phyloP scores from a whole-genome alignment of 2,888 invertebrate species.

The Chrysina gloriosa region DNA sequence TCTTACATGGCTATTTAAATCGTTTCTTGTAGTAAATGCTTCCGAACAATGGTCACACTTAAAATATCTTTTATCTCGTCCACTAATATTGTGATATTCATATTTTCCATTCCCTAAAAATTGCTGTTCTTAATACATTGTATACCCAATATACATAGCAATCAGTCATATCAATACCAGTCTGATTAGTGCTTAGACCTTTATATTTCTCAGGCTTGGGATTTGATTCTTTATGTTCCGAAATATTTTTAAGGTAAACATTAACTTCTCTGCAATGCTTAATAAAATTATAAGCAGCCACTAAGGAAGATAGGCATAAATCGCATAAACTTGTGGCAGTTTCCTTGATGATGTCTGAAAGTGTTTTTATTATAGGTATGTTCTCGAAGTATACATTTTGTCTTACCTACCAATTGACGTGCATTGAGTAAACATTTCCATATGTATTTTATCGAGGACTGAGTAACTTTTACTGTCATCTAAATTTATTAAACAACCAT shows the following conservation, averaged over 20 bases:
- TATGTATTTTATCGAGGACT: not conserved
- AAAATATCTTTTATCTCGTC: not conserved
- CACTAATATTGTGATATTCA: not conserved
- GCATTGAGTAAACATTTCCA: conserved; percentile 4
- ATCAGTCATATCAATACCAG: too few species aligned
- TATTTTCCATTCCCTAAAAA: not conserved
- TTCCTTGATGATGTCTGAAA: not conserved
- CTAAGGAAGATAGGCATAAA: not conserved
- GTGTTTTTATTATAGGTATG: not conserved
- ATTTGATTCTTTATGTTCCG: not conserved
- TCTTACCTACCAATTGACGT: conserved; percentile 6
- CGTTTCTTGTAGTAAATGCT: not conserved
- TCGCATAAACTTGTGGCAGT: not conserved
- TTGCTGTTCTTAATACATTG: too few species aligned
- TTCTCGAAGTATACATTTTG: not conserved
- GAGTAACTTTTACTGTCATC: not conserved
- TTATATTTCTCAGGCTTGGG: too few species aligned
- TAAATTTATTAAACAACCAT: not conserved
- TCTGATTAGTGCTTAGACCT: too few species aligned
- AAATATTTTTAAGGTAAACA: not conserved
- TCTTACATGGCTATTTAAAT: not conserved
- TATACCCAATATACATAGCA: too few species aligned
- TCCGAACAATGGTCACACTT: not conserved
- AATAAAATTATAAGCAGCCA: conserved; percentile 6
- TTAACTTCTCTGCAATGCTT: not conserved